phyloP scores from a whole-genome alignment of 2,888 invertebrate species.

The Heliconius ethilla region DNA sequence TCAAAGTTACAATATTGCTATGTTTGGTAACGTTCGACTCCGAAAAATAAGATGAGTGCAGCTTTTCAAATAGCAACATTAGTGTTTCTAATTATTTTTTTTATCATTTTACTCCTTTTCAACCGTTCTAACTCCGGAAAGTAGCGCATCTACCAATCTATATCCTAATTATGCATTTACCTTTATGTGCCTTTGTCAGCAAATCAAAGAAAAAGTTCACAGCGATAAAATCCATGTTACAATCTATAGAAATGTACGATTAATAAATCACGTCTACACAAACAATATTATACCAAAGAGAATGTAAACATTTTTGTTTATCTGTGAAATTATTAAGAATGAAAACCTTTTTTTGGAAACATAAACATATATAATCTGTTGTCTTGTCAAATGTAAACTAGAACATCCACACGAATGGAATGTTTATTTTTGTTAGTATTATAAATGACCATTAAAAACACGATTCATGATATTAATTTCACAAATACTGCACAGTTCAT shows the following conservation, averaged over 20 bases:
- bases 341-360: not conserved
- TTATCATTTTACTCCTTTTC: constrained; percentile 59
- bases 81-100: constrained; percentile 48
- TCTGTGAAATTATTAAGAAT: constrained; percentile 25
- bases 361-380: constrained; percentile 9
- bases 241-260: constrained; percentile 62
- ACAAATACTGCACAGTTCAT: constrained; percentile 56
- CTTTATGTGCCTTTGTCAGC: constrained; percentile 54
- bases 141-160: constrained; percentile 82
- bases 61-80: constrained; percentile 79
- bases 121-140: constrained; percentile 71
- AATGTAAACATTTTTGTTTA: constrained; percentile 55
- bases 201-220: constrained; percentile 52
- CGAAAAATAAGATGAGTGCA: constrained; percentile 76
- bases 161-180: constrained; percentile 70
- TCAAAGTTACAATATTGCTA: constrained; percentile 79
- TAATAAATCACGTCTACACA: constrained; percentile 52
- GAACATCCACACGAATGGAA: constrained; percentile 61
- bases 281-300: constrained; percentile 49
- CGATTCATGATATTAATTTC: constrained; percentile 50
- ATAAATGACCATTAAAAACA: constrained; percentile 54
- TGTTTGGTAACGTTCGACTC: constrained; percentile 78
- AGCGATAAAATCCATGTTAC: constrained; percentile 56
- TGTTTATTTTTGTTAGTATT: constrained; percentile 55
- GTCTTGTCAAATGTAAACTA: constrained; percentile 51